These are phyloP conservation scores for Eulithis testata DNA, from an alignment of 2,888 invertebrate genomes.

Conservation along the genomic window DNA sequence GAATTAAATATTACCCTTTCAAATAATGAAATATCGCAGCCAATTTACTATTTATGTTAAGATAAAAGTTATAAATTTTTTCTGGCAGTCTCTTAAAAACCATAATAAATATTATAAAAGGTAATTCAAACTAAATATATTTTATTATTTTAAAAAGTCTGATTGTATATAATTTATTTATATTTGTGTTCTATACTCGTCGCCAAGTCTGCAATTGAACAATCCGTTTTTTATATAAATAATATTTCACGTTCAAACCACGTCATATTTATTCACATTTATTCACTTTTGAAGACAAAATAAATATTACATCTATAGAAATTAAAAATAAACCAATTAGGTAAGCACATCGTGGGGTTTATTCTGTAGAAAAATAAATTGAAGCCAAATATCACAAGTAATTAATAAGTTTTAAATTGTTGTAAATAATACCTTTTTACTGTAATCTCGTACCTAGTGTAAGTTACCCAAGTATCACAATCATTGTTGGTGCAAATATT, in stretches of 20 bases:
- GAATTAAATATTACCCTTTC: not conserved
- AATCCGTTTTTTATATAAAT: no score
- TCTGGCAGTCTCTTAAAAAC: no score
- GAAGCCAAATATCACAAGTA: conserved; percentile 79
- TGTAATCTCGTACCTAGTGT: conserved; percentile 70
- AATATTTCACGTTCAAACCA: not conserved
- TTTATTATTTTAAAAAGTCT: no score
- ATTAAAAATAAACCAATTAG: conserved; percentile 1
- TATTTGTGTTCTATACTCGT: no score
- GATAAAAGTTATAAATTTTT: no score
- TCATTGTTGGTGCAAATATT: conserved; percentile 32
- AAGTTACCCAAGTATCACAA: conserved; percentile 77
- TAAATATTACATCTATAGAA: not conserved
- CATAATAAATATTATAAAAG: no score
- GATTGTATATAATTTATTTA: no score
- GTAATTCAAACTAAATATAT: no score
- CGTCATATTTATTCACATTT: no score
- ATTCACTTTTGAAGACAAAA: not conserved
- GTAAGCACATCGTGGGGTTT: conserved; percentile 52
- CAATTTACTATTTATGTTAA: no score
- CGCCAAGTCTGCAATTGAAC: no score
- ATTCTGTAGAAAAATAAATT: conserved; percentile 55
- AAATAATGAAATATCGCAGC: no score
- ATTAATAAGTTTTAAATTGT: conserved; percentile 49
- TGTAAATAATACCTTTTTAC: conserved; percentile 58